Evolutionary conservation across 2,888 invertebrate genomes (phyloP).

Genomic region (Fragum sueziense): DNA sequence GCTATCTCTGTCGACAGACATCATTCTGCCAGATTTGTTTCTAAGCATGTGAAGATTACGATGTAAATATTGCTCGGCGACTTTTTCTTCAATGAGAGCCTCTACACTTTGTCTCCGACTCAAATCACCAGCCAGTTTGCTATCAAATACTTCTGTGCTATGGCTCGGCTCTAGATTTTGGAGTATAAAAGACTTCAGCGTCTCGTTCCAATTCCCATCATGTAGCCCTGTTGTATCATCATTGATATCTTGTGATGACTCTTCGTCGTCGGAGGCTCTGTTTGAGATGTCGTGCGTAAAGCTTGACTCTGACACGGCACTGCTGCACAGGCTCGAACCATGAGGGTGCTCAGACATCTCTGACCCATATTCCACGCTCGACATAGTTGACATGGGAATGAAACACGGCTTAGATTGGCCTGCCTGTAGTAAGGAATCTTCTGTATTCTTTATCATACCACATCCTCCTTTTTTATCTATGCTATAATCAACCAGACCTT

Average conservation of each 20-base stretch:
- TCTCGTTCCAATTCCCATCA: conserved; percentile 44
- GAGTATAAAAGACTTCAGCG: conserved; percentile 45
- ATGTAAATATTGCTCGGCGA: conserved; percentile 45
- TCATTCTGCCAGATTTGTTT: background rate
- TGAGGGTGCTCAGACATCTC: conserved; percentile 5
- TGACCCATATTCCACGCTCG: conserved; percentile 7
- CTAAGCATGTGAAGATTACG: conserved; percentile 34
- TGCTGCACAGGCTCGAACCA: background rate
- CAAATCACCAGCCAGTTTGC: background rate
- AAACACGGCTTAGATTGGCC: background rate
- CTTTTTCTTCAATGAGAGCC: conserved; percentile 41
- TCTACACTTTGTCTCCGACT: conserved; percentile 21
- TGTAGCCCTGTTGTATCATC: background rate
- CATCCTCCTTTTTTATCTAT: too few relatives aligned
- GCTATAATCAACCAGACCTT: too few relatives aligned
- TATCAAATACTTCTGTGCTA: background rate
- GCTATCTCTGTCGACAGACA: background rate
- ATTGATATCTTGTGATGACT: background rate
- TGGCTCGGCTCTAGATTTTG: conserved; percentile 31
- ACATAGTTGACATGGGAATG: background rate
- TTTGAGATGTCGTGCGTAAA: background rate
- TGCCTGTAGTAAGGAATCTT: too few relatives aligned
- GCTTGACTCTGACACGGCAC: background rate
- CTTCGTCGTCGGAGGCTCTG: background rate
- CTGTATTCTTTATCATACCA: too few relatives aligned